Conservation (phyloP, 2,113 vertebrate genomes). For the Osmerus mordax region DNA sequence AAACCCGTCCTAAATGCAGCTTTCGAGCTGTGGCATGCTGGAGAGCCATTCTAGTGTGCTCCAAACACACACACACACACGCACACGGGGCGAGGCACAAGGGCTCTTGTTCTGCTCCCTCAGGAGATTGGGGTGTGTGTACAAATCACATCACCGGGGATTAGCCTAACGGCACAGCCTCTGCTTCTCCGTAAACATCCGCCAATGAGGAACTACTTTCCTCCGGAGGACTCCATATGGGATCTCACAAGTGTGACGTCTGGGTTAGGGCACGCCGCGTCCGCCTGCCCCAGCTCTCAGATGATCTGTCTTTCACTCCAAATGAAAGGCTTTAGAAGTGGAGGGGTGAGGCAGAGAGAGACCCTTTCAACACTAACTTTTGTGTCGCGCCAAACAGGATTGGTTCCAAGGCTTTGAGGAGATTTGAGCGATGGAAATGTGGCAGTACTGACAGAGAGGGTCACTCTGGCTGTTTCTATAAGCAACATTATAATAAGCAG, state of each 20-base stretch:
- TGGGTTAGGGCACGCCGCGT: conserved; percentile 56
- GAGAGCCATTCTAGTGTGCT: conserved; percentile 63
- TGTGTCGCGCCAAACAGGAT: conserved; percentile 70
- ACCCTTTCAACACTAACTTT: conserved; percentile 70
- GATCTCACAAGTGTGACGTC: conserved; percentile 66
- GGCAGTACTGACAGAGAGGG: conserved; percentile 69
- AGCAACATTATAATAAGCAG: conserved; percentile 39
- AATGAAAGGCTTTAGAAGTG: conserved; percentile 60
- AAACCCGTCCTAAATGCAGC: conserved; percentile 74
- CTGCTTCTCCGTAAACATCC: conserved; percentile 73
- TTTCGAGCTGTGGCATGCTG: conserved; percentile 68
- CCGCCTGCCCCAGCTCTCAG: conserved; percentile 48
- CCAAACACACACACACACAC: conserved; percentile 38
- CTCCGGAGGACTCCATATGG: conserved; percentile 61
- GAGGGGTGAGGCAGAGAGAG: conserved; percentile 37
- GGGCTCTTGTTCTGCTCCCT: conserved; percentile 62
- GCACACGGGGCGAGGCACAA: conserved; percentile 34
- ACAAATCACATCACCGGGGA: conserved; percentile 81
- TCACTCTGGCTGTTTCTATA: conserved; percentile 61
- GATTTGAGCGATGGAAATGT: conserved; percentile 70
- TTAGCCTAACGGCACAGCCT: conserved; percentile 76
- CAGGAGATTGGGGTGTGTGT: conserved; percentile 73
- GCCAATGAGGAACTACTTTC: conserved; percentile 75
- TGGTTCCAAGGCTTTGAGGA: conserved; percentile 72
- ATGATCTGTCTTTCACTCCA: conserved; percentile 32